Conservation (phyloP, 1,140 invertebrate genomes). For the Coptotermes formosanus region DNA sequence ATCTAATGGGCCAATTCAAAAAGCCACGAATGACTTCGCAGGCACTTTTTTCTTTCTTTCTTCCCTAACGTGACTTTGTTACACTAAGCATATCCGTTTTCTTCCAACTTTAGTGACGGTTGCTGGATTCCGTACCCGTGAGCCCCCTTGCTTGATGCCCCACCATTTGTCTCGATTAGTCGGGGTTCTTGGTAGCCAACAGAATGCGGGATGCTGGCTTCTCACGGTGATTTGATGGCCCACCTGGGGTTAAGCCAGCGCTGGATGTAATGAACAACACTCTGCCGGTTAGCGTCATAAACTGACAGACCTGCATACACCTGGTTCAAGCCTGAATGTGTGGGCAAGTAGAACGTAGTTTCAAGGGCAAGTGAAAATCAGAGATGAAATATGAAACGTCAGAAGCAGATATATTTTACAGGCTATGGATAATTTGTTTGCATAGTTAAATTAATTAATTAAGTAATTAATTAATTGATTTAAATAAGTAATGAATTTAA, state of each 20-base stretch:
- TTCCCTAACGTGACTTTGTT: background rate
- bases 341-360: background rate
- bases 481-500: too few species aligned
- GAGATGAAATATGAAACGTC: too few species aligned
- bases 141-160: background rate
- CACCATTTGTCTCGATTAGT: slow-evolving; percentile 11
- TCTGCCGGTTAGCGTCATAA: background rate
- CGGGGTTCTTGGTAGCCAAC: background rate
- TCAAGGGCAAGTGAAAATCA: too few species aligned
- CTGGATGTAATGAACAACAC: background rate
- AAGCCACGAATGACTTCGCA: background rate
- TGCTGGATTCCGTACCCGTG: background rate
- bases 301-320: background rate
- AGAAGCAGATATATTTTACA: too few species aligned
- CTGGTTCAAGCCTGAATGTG: background rate
- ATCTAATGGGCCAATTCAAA: background rate
- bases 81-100: background rate
- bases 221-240: background rate
- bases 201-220: background rate
- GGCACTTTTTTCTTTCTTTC: background rate
- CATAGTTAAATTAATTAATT: too few species aligned
- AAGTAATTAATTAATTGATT: too few species aligned
- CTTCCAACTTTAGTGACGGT: background rate
- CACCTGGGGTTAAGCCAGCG: slow-evolving; percentile 11
- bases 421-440: too few species aligned